Evolutionary conservation across 1,140 invertebrate genomes (phyloP).

Genomic region (Cyphomyrmex costatus): DNA sequence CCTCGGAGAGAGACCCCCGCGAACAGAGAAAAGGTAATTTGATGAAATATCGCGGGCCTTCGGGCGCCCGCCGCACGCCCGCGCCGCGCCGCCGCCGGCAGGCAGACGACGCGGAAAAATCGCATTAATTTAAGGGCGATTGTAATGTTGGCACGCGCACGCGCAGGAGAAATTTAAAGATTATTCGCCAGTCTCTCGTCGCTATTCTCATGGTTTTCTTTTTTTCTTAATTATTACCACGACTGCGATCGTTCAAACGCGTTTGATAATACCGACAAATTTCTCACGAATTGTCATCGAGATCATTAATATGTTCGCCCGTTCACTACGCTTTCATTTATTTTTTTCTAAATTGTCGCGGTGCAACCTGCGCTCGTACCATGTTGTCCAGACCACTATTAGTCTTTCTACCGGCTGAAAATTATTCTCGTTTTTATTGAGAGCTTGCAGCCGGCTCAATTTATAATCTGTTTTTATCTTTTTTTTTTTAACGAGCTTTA

Average conservation of each 20-base stretch:
- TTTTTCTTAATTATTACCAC: slow-evolving; percentile 1
- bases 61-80: slow-evolving; percentile 12
- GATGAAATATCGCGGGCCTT: slow-evolving; percentile 61
- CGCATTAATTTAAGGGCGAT: slow-evolving; percentile 62
- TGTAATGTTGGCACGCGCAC: slow-evolving; percentile 41
- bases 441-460: background rate
- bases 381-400: slow-evolving; percentile 1
- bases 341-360: background rate
- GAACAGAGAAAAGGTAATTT: slow-evolving; percentile 58
- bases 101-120: slow-evolving; percentile 59
- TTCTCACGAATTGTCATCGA: slow-evolving; percentile 22
- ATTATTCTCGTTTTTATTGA: slow-evolving; percentile 43
- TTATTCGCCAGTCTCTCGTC: slow-evolving; percentile 45
- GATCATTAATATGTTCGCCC: slow-evolving; percentile 3
- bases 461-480: slow-evolving; percentile 55
- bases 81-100: too few relatives aligned
- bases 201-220: background rate
- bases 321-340: background rate
- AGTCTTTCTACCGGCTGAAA: slow-evolving; percentile 36
- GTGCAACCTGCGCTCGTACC: slow-evolving; percentile 16
- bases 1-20: background rate
- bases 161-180: background rate
- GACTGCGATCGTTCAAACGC: background rate
- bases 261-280: background rate
- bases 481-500: slow-evolving; percentile 31